phyloP scores from a whole-genome alignment of 2,888 invertebrate species.

The Tetranychus piercei region DNA sequence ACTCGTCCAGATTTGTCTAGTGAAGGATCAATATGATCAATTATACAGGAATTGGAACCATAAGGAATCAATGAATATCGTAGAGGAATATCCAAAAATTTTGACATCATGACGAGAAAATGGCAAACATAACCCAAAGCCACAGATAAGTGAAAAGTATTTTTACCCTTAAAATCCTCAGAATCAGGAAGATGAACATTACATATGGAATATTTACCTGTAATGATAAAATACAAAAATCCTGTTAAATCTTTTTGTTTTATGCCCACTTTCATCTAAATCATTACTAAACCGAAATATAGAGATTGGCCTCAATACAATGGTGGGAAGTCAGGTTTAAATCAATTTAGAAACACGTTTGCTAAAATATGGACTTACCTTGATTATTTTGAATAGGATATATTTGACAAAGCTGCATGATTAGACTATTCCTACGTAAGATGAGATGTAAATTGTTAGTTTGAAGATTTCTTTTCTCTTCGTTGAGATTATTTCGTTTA shows the following conservation, averaged over 20 bases:
- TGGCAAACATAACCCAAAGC: slow-evolving; percentile 73
- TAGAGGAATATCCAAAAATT: slow-evolving; percentile 62
- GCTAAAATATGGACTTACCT: neutral
- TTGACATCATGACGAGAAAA: slow-evolving; percentile 57
- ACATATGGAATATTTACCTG: slow-evolving; percentile 36
- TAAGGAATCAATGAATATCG: slow-evolving; percentile 61
- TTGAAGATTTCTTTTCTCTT: neutral
- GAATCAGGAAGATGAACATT: slow-evolving; percentile 52
- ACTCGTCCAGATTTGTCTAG: slow-evolving; percentile 46
- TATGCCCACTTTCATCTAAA: too few relatives aligned
- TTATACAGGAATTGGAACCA: slow-evolving; percentile 61
- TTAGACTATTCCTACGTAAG: neutral
- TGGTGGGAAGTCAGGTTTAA: neutral
- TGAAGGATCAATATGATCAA: slow-evolving; percentile 53
- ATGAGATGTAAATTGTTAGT: neutral
- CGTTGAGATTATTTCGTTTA: neutral
- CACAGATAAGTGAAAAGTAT: slow-evolving; percentile 54
- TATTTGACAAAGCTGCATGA: slow-evolving; percentile 5
- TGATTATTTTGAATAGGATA: slow-evolving; percentile 5
- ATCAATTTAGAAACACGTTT: neutral
- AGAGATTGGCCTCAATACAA: neutral
- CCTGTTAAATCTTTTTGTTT: neutral
- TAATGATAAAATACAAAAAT: neutral
- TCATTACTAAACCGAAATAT: too few relatives aligned
- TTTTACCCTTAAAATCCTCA: slow-evolving; percentile 41